These are phyloP conservation scores for Ips nitidus DNA, from an alignment of 1,140 invertebrate species.

Conservation along the genomic window DNA sequence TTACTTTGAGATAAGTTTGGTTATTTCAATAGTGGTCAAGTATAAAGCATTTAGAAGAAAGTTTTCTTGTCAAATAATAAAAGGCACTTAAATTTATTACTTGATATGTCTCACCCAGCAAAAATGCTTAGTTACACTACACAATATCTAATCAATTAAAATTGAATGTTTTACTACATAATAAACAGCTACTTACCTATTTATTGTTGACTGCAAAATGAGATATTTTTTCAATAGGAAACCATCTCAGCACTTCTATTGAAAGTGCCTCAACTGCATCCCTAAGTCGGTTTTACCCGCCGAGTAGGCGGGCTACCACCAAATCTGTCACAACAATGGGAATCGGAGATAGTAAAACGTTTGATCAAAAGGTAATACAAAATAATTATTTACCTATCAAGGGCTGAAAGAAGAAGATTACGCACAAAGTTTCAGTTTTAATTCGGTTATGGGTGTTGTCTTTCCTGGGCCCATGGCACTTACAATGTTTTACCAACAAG, in stretches of 20 bases:
- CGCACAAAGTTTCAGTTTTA: no score
- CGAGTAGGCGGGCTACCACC: conserved; percentile 41
- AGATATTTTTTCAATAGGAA: neutral
- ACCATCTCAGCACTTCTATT: conserved; percentile 20
- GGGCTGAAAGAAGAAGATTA: no score
- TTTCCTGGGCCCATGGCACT: neutral
- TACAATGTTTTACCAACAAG: no score
- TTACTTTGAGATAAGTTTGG: neutral
- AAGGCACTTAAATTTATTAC: no score
- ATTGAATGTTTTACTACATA: no score
- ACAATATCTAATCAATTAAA: no score
- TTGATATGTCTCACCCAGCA: no score
- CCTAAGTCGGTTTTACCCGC: conserved; percentile 44
- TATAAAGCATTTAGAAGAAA: neutral
- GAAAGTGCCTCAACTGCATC: conserved; percentile 30
- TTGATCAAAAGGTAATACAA: conserved; percentile 64
- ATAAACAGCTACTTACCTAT: no score
- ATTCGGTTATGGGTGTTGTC: no score
- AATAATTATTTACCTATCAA: neutral
- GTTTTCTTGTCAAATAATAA: no score
- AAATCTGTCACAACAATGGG: conserved; percentile 57
- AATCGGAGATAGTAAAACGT: conserved; percentile 62
- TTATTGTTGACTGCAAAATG: no score
- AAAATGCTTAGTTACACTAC: no score
- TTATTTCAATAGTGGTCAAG: neutral